phyloP scores from a whole-genome alignment of 2,113 vertebrate species.

The Rana temporaria region DNA sequence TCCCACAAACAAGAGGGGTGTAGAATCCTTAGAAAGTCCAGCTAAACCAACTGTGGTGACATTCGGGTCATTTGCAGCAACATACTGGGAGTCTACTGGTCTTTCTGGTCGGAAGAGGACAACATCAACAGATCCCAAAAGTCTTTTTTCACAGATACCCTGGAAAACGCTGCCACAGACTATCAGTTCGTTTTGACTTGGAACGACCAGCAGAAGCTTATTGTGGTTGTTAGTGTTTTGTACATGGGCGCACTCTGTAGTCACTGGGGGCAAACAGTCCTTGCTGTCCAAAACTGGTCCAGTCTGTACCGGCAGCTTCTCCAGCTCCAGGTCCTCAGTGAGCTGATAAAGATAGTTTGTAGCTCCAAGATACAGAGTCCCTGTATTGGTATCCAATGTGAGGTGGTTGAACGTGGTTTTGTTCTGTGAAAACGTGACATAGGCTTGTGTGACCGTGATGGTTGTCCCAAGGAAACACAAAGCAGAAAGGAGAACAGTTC shows the following conservation, averaged over 20 bases:
- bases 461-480: conserved; percentile 72
- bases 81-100: conserved; percentile 94
- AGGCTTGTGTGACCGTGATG: conserved; percentile 63
- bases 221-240: conserved; percentile 88
- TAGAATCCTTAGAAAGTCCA: conserved; percentile 76
- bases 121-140: conserved; percentile 71
- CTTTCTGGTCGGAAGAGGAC: conserved; percentile 85
- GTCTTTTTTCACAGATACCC: conserved; percentile 92
- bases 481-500: conserved; percentile 76
- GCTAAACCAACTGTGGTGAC: conserved; percentile 93
- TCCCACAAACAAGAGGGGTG: conserved; percentile 90
- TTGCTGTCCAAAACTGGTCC: conserved; percentile 90
- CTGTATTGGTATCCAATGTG: conserved; percentile 79
- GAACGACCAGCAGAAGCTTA: conserved; percentile 89
- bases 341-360: conserved; percentile 92
- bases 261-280: conserved; percentile 91
- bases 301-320: conserved; percentile 75
- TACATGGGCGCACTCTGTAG: conserved; percentile 88
- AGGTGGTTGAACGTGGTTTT: conserved; percentile 88
- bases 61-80: conserved; percentile 93
- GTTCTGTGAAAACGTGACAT: conserved; percentile 78
- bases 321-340: conserved; percentile 77
- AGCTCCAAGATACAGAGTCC: conserved; percentile 88
- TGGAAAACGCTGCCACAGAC: conserved; percentile 94
- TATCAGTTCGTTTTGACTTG: conserved; percentile 83